Evolutionary conservation across 2,797 vertebrate species (phyloP), one percentile per base, ranked within the genome.

Genomic region (Pangasius macronema): DNA sequence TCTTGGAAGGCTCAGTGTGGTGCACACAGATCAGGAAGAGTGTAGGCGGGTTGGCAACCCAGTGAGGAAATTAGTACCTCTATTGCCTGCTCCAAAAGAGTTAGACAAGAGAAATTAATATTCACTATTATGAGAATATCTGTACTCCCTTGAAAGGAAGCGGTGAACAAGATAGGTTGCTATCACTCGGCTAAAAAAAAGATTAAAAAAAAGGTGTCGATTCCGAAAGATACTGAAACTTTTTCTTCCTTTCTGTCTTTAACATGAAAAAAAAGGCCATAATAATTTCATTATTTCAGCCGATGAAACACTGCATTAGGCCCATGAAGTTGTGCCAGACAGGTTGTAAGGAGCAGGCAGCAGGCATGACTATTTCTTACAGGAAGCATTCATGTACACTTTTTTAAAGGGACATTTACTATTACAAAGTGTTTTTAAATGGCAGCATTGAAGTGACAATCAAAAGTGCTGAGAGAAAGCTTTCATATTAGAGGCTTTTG

Each of bases 341-440:
- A 88, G 85, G 63, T 67, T 77, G 72, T 77, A 85, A 77, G 84
- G 61, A 46, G 33, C 77, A 73, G 61, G 83, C 46, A 61, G 63
- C 53, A 70, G 83, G 36, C 80, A 83, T 83, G 33, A 39, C 61
- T 89, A 67, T 84, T 72, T 85, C 59, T 85, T 82, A 46, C 77
- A 77, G 65, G 82, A 91, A 84, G 67, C 83, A 82, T 84, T 84
- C 67, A 39, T 77, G 72, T 53, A 14, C 55, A 79, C 57, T 42
- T 42, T 42, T 75, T 67, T 18, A 88, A 89, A 89, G 55, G 67
- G 65, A 30, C 73, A 83, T 89, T 89, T 88, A 84, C 76, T 68
- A 77, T 65, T 84, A 86, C 81, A 85, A 86, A 88, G 51, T 86
- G 77, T 70, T 90, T 87, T 75, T 84, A 63, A 88, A 80, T 81